phyloP scores from a whole-genome alignment of 2,797 vertebrate species.

The Sternotherus odoratus region DNA sequence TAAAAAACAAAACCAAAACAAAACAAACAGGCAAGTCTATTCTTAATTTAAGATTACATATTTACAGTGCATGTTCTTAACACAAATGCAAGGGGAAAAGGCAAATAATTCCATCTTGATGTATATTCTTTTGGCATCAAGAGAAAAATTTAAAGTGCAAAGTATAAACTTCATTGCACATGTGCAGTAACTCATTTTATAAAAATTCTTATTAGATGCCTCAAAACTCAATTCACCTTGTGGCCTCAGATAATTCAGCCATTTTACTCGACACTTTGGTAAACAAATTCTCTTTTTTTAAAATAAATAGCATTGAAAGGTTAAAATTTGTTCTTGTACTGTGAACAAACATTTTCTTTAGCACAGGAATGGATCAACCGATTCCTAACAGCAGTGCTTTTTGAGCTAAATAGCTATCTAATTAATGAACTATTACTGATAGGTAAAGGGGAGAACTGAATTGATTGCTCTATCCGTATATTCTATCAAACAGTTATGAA shows the following conservation, averaged over 20 bases:
- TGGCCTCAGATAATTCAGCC: slow-evolving; percentile 70
- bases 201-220: slow-evolving; percentile 69
- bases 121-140: slow-evolving; percentile 69
- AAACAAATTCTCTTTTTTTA: slow-evolving; percentile 71
- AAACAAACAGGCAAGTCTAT: slow-evolving; percentile 44
- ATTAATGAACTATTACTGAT: slow-evolving; percentile 72
- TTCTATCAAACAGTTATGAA: slow-evolving; percentile 58
- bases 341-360: slow-evolving; percentile 39
- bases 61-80: slow-evolving; percentile 60
- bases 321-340: slow-evolving; percentile 70
- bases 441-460: slow-evolving; percentile 66
- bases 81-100: slow-evolving; percentile 63
- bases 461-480: background rate
- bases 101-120: slow-evolving; percentile 64
- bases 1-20: background rate
- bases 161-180: slow-evolving; percentile 76
- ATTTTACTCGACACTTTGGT: slow-evolving; percentile 75
- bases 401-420: slow-evolving; percentile 72
- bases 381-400: slow-evolving; percentile 75
- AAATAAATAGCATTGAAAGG: slow-evolving; percentile 71
- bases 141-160: slow-evolving; percentile 78
- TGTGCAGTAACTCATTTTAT: slow-evolving; percentile 63
- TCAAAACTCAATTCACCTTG: slow-evolving; percentile 62
- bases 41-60: slow-evolving; percentile 44
- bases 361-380: slow-evolving; percentile 72